Conservation (phyloP, 2,888 invertebrate species). For the Idaea dimidiata region DNA sequence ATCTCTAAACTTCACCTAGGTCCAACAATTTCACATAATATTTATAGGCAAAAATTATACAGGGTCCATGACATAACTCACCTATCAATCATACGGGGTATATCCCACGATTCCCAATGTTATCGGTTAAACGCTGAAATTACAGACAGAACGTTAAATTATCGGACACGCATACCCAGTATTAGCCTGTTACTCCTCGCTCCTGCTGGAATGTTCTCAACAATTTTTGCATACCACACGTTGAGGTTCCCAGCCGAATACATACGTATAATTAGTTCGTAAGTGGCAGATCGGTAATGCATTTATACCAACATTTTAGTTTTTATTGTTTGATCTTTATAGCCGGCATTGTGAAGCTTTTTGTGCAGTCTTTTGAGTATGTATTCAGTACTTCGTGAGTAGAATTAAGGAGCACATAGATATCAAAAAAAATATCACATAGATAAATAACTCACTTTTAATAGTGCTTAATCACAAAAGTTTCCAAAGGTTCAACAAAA, state of each 20-base stretch:
- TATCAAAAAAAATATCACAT: no score
- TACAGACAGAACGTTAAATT: constrained; percentile 54
- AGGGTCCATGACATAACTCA: constrained; percentile 18
- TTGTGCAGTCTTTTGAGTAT: not conserved
- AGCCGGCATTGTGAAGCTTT: constrained; percentile 3
- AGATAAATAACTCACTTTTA: no score
- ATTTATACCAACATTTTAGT: constrained; percentile 29
- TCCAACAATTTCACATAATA: not conserved
- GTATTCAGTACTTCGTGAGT: not conserved
- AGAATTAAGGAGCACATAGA: not conserved
- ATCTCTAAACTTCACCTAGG: no score
- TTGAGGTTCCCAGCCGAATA: constrained; percentile 41
- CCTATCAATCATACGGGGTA: constrained; percentile 20
- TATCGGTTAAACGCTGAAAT: constrained; percentile 69
- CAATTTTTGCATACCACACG: constrained; percentile 78
- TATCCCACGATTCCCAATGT: constrained; percentile 49
- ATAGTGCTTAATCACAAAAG: no score
- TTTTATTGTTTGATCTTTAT: constrained; percentile 29
- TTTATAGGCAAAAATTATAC: not conserved
- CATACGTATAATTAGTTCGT: constrained; percentile 59
- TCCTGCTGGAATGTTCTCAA: constrained; percentile 68
- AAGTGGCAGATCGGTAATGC: constrained; percentile 52
- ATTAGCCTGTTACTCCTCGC: constrained; percentile 6
- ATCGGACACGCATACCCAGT: constrained; percentile 63
- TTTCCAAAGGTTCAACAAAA: no score